A percentile compares a stretch with the other conserved stretches of the same genome.
These are phyloP conservation scores for Prunella strophiata DNA, from an alignment of 2,797 vertebrate species.

Conservation along the genomic window DNA sequence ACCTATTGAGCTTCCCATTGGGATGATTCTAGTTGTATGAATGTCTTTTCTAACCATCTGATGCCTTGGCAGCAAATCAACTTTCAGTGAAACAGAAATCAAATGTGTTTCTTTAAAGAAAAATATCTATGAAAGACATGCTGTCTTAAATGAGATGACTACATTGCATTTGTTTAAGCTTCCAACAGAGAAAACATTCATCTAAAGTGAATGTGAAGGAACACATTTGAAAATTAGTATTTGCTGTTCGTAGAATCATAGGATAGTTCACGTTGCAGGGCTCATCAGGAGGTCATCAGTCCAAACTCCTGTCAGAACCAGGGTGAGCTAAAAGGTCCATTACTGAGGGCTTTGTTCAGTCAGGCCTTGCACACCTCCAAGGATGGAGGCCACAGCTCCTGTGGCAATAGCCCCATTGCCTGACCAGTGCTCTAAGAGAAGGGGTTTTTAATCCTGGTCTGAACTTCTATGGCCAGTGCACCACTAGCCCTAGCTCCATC, in stretches of 20 bases:
- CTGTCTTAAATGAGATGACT: neutral
- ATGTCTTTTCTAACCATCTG: slow-evolving; percentile 42
- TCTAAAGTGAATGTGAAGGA: neutral
- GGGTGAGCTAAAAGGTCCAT: neutral
- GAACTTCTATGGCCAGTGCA: neutral
- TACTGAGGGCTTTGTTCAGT: neutral
- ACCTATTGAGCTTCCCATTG: slow-evolving; percentile 15
- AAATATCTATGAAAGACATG: neutral
- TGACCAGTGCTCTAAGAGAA: neutral
- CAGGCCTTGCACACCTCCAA: neutral
- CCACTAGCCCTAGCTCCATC: neutral
- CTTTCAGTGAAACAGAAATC: neutral
- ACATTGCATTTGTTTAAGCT: neutral
- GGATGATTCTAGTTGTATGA: slow-evolving; percentile 28
- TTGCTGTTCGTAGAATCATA: neutral
- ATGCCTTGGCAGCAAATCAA: slow-evolving; percentile 30
- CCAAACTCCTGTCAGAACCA: neutral
- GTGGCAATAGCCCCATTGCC: neutral
- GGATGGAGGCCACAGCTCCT: neutral
- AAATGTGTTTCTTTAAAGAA: neutral
- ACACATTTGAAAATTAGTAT: neutral
- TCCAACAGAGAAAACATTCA: neutral
- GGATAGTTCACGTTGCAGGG: neutral
- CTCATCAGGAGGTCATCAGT: neutral
- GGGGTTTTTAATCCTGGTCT: rapidly evolving